Evolutionary conservation across 2,113 vertebrate species (phyloP).

Genomic region (Astatoreochromis straeleni): DNA sequence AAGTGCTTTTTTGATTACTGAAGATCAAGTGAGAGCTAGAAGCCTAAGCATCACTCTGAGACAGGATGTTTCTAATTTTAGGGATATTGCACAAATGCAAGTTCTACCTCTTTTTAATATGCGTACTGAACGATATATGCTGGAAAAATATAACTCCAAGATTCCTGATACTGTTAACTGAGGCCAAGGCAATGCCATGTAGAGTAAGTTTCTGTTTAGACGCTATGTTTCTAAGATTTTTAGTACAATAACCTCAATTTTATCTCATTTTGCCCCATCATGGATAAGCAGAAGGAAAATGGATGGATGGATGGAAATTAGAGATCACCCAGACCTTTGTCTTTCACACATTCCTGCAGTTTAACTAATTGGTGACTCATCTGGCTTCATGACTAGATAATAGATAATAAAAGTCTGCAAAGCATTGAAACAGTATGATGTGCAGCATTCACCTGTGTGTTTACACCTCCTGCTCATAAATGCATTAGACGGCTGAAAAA

Average conservation of each 20-base stretch:
- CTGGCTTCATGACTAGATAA: neutral
- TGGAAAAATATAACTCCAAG: neutral
- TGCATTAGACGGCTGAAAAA: neutral
- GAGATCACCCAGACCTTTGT: neutral
- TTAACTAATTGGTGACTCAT: neutral
- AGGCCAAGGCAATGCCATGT: neutral
- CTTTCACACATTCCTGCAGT: neutral
- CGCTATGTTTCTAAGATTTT: neutral
- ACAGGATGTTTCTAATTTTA: neutral
- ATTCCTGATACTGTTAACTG: neutral
- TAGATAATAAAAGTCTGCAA: neutral
- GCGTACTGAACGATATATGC: neutral
- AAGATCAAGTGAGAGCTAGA: neutral
- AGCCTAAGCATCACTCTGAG: neutral
- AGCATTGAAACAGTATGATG: fast-evolving
- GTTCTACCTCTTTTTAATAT: neutral
- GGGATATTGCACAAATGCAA: neutral
- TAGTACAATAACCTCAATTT: neutral
- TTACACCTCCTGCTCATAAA: neutral
- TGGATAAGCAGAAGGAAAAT: neutral
- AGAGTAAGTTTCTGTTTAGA: neutral
- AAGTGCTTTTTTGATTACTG: neutral
- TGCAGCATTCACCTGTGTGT: neutral
- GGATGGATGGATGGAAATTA: neutral
- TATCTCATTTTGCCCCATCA: fast-evolving